A percentile compares a stretch with the other conserved stretches of the same genome.
Evolutionary conservation across 2,888 invertebrate genomes (phyloP).

Genomic region (Euzetes globulus): DNA sequence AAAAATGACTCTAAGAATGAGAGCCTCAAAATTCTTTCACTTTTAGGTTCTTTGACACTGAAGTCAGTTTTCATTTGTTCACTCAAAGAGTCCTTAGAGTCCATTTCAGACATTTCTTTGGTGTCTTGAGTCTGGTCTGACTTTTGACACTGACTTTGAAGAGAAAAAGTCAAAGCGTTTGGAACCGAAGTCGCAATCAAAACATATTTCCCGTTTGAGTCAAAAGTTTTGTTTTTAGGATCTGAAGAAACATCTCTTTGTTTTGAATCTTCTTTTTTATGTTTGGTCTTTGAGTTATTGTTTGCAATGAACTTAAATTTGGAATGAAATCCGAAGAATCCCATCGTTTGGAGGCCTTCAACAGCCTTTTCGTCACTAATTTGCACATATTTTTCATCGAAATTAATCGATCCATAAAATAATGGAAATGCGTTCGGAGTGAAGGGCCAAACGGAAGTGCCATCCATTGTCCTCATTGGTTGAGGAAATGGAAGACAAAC

Average conservation of each 20-base stretch:
- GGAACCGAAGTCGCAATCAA: slow-evolving; percentile 13
- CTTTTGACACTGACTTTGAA: slow-evolving; percentile 14
- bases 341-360: slow-evolving; percentile 22
- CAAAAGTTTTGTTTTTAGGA: background rate
- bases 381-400: background rate
- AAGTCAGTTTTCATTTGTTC: background rate
- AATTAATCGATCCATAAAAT: background rate
- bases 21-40: slow-evolving; percentile 17
- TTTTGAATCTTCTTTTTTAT: background rate
- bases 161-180: slow-evolving; percentile 10
- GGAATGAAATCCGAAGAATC: slow-evolving; percentile 25
- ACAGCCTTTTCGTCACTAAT: slow-evolving; percentile 1
- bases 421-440: slow-evolving; percentile 20
- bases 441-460: slow-evolving; percentile 23
- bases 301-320: background rate
- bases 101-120: background rate
- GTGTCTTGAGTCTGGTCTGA: background rate
- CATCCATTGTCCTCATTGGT: slow-evolving; percentile 2
- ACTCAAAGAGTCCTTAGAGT: background rate
- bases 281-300: background rate
- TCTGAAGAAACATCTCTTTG: background rate
- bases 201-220: slow-evolving; percentile 6
- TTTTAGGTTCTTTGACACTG: background rate
- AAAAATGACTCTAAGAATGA: slow-evolving; percentile 36
- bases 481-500: slow-evolving; percentile 31